These are phyloP conservation scores for Protonemura montana DNA, from an alignment of 2,888 invertebrate genomes.

Conservation along the genomic window DNA sequence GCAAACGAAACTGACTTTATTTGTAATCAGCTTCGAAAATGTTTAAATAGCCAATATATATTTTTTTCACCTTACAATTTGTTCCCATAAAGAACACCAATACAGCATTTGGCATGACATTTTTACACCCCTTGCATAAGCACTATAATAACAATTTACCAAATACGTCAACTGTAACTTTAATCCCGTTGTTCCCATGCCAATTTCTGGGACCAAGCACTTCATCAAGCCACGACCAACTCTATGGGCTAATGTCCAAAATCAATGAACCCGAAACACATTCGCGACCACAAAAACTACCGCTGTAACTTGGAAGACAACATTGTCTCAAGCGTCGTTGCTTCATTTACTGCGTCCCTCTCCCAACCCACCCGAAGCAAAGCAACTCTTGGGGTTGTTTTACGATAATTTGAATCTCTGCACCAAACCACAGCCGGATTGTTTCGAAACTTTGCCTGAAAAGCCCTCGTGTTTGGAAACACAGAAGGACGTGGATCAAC, in stretches of 20 bases:
- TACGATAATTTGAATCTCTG: not conserved
- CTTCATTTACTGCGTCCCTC: not conserved
- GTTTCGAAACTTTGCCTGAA: not conserved
- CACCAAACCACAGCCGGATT: not conserved
- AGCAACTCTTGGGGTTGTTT: not conserved
- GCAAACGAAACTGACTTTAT: no score
- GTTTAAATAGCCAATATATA: no score
- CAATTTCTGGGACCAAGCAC: not conserved
- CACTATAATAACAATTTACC: no score
- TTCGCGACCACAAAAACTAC: not conserved
- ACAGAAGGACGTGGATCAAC: not conserved
- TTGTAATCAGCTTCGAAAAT: no score
- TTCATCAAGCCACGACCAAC: not conserved
- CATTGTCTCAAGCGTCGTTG: not conserved
- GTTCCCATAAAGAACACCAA: no score
- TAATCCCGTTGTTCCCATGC: not conserved
- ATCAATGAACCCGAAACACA: not conserved
- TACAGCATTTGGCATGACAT: no score
- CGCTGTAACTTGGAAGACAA: not conserved
- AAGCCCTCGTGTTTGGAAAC: not conserved
- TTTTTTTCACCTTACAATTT: no score
- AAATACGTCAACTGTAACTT: no score
- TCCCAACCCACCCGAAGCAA: not conserved
- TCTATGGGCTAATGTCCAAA: not conserved
- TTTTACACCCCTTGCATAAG: no score